Base-by-base conservation (phyloP, 2,888 invertebrate species). In the Eupithecia subfuscata region DNA sequence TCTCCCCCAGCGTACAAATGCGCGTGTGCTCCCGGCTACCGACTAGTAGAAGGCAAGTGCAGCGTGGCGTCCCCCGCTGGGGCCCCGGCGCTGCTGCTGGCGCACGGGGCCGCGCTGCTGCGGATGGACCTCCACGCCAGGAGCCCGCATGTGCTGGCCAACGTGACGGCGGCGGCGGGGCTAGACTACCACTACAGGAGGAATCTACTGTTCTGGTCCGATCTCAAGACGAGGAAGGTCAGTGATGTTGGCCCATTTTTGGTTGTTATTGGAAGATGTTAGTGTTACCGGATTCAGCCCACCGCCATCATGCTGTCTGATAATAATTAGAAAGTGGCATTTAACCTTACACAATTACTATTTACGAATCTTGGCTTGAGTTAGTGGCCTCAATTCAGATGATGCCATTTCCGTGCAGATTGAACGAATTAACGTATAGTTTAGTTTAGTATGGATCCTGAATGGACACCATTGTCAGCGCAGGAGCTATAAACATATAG, bases 191-290 rank as follows among this genome's bases (percentile, higher is more conserved):
- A 98, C 85, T 97, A 96, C 88, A 94, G 96, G 45, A 95, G 96
- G 80, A 97, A 98, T 84, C 90, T 97, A 74, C 92, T 99, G 2
- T 98, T 97, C 91, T 98, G 98, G 98, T 98, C 98, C 12, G 98
- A 99, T 90, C 95, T 96, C 1, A 98, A 98, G 89, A 98, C 98
- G 0, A 96, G 97, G 81, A 97, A 97, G 95, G 97, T 98, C 9
- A 69, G 43, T 60, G 48, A 45, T 8, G 18, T n/a, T n/a, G 22
- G 7, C 56, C 3, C 3, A 22, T 2, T n/a, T 25, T 48, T 71
- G 48, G 71, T 30, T 30, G 45, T 75, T n/a, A 9, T 75, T 77
- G 14, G 30, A 7, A 52, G 11, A n/a, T 48, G 16, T 45, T 16
- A 45, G 45, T 1, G 45, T 18, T 48, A 18, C 48, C 18, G 48